Base-by-base conservation (phyloP, 2,888 invertebrate genomes). In the Tetragnatha montana region DNA sequence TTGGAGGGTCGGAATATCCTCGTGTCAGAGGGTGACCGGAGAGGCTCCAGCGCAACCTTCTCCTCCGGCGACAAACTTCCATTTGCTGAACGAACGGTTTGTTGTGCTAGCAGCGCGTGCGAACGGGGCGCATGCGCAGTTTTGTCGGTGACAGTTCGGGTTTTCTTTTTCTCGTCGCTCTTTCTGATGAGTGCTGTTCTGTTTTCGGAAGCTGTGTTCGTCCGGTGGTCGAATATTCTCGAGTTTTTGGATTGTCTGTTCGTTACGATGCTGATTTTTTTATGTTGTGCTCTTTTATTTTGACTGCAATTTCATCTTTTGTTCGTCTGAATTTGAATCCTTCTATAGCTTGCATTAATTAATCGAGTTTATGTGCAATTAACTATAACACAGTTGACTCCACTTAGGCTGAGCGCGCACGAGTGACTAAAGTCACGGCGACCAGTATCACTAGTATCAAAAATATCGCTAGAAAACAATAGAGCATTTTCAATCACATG, bases 1-100 rank as follows among this genome's bases (percentile, higher is more conserved):
- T 21, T 35, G 35, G 35, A 8, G 70, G 70, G 70, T 70, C 70
- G 70, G 19, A 70, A 21, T 21, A 74, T 21, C 74, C 21, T 21
- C 14, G 17, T 35, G 35, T 22, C 74, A 35, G 74, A 74, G 22
- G 22, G 17, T 35, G 74, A 19, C 17, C 35, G 74, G 74, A 74
- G 47, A 17, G 21, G 8, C 74, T 74, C 74, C 84, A 74, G 73
- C 50, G 73, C 80, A 80, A 80, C 88, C 75, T 73, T 22, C 35
- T 22, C 35, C 17, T 50, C 71, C 69, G 84, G 69, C 22, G 68
- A 83, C 84, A 70, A 75, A 80, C 84, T 84, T 84, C 84, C 88
- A 84, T 88, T 88, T 88, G 50, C 80, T 70, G 47, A 35, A 4
- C 50, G 47, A 79, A 73, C 21, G 85, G 70, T 79, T 84, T 71